Conservation (phyloP, 2,113 vertebrate genomes). For the Propithecus coquereli region DNA sequence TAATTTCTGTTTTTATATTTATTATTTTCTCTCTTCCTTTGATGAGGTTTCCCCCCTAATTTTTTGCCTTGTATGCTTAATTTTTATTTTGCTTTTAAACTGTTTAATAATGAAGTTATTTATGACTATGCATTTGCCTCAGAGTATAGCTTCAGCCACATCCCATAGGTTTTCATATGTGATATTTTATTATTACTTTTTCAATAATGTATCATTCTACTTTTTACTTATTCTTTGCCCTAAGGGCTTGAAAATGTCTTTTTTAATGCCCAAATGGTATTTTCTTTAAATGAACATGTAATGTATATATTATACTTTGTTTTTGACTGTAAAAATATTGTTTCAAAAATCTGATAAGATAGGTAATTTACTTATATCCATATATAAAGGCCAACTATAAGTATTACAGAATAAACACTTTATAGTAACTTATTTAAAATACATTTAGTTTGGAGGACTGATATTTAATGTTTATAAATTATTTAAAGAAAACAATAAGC, state of each 20-base stretch:
- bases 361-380: background rate
- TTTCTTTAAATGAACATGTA: conserved; percentile 1
- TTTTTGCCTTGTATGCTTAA: background rate
- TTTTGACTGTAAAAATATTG: background rate
- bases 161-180: background rate
- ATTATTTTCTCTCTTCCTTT: background rate
- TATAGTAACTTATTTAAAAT: background rate
- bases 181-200: background rate
- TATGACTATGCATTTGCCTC: conserved; percentile 37
- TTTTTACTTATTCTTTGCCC: conserved; percentile 14
- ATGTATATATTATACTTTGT: background rate
- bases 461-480: background rate
- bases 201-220: background rate
- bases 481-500: conserved; percentile 24
- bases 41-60: background rate
- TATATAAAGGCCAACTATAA: background rate
- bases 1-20: background rate
- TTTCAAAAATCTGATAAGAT: conserved; percentile 8
- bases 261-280: conserved; percentile 32
- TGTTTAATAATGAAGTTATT: background rate
- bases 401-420: background rate
- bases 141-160: background rate
- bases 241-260: background rate
- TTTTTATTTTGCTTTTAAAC: conserved; percentile 36
- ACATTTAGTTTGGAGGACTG: background rate